These are phyloP conservation scores for Cichladusa arquata DNA, from an alignment of 2,113 vertebrate species.

Conservation along the genomic window DNA sequence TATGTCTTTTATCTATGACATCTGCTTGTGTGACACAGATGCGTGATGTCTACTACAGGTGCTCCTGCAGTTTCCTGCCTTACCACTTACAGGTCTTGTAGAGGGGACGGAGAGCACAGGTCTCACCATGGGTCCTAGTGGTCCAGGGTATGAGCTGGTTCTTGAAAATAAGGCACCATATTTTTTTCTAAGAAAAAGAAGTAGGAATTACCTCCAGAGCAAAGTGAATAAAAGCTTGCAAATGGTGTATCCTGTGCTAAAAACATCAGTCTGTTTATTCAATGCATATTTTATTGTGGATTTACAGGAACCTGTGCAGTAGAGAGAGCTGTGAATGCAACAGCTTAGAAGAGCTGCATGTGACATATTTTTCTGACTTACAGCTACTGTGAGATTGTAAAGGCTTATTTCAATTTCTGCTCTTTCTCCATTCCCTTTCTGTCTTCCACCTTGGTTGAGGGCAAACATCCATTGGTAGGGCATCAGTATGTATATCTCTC, in stretches of 20 bases:
- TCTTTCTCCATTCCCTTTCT: not conserved
- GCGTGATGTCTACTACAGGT: no score
- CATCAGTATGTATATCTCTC: not conserved
- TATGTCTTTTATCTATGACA: not conserved
- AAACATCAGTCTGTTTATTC: not conserved
- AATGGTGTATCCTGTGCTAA: not conserved
- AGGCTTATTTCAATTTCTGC: not conserved
- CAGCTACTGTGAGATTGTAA: not conserved
- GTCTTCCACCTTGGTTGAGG: not conserved
- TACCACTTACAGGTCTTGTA: fast-evolving
- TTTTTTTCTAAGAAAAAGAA: not conserved
- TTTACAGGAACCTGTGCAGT: not conserved
- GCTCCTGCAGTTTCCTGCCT: not conserved
- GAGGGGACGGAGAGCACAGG: not conserved
- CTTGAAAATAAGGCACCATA: not conserved
- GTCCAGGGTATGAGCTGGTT: not conserved
- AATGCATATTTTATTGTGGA: not conserved
- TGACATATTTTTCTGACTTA: not conserved
- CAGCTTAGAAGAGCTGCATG: not conserved
- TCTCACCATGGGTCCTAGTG: not conserved
- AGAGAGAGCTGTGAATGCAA: not conserved
- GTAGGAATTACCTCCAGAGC: not conserved
- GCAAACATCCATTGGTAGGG: not conserved
- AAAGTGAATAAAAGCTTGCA: not conserved
- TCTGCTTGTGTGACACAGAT: not conserved